Conservation (phyloP, 2,113 vertebrate species). For the Psittacara wagleri region DNA sequence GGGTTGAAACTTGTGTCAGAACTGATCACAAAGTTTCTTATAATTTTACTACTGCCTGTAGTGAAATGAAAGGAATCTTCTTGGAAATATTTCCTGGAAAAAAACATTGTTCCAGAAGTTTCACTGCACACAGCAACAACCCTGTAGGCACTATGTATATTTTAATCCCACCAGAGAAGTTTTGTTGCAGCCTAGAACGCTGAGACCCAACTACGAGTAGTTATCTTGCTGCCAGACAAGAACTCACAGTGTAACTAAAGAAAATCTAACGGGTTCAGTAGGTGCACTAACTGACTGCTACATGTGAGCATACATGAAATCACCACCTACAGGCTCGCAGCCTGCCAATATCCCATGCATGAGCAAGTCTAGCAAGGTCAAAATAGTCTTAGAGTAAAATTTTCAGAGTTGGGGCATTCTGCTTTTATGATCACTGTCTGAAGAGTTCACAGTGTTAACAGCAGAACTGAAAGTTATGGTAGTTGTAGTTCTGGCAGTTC, state of each 20-base stretch:
- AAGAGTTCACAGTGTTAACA: too few species aligned
- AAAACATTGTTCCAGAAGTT: background rate
- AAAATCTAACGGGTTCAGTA: background rate
- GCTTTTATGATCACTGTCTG: too few species aligned
- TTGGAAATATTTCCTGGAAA: background rate
- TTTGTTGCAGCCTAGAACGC: background rate
- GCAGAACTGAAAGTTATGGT: too few species aligned
- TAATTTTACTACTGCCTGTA: too few species aligned
- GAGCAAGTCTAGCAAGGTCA: too few species aligned
- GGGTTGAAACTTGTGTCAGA: too few species aligned
- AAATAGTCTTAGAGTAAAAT: too few species aligned
- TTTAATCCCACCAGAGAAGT: background rate
- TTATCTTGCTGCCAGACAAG: background rate
- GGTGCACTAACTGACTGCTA: background rate
- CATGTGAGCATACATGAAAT: background rate
- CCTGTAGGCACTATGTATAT: background rate
- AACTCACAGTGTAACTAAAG: background rate
- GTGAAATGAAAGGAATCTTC: too few species aligned
- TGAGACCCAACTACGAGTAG: background rate
- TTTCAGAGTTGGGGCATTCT: too few species aligned
- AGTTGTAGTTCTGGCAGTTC: too few species aligned
- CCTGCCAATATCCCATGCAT: too few species aligned
- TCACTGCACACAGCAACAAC: background rate
- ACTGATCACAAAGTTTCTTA: too few species aligned
- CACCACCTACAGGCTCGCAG: background rate